Conservation (phyloP, 2,888 invertebrate species). For the Noctua janthina region DNA sequence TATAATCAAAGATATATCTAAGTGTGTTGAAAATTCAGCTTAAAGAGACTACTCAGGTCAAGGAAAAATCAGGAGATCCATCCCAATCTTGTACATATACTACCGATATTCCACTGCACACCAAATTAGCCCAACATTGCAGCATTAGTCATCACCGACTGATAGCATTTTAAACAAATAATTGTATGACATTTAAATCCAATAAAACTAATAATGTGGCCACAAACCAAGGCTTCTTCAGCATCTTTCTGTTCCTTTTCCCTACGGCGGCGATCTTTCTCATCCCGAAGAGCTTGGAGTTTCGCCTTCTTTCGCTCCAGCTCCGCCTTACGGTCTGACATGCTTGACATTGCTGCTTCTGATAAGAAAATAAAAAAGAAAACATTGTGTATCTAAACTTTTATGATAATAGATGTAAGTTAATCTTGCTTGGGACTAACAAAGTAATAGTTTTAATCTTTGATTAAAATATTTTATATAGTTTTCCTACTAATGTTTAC, state of each 20-base stretch:
- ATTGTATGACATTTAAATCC: not conserved
- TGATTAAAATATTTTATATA: not conserved
- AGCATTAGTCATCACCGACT: not conserved
- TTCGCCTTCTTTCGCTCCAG: constrained; percentile 97
- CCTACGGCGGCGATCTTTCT: constrained; percentile 95
- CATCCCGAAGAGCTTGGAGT: constrained; percentile 96
- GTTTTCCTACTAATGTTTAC: not conserved
- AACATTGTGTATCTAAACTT: not conserved
- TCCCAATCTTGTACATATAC: not conserved
- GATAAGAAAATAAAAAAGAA: constrained; percentile 21
- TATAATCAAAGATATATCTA: not conserved
- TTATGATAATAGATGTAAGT: not conserved
- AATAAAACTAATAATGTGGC: not conserved
- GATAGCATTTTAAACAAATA: not conserved
- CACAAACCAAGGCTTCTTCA: constrained; percentile 91
- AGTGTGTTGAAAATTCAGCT: not conserved
- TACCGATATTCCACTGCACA: not conserved
- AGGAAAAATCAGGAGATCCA: not conserved
- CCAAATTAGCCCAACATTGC: not conserved
- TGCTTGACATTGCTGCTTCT: constrained; percentile 86
- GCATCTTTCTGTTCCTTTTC: constrained; percentile 97
- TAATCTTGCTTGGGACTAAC: not conserved
- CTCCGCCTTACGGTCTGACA: constrained; percentile 98
- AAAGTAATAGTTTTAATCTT: not conserved
- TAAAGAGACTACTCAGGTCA: not conserved